Conservation (phyloP, 2,797 vertebrate species). For the Peromyscus melanophrys region DNA sequence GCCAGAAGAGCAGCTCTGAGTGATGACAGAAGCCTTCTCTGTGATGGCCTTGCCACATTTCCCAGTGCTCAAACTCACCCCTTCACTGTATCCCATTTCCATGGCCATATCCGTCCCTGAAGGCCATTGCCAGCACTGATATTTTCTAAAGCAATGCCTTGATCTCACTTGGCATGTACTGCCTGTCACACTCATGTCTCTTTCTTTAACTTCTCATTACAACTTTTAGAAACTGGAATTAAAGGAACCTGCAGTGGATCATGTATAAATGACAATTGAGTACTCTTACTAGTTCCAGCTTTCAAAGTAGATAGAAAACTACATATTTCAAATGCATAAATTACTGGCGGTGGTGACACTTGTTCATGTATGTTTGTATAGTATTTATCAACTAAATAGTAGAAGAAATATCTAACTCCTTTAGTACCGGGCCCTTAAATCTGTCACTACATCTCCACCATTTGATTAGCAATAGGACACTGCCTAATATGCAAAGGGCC, state of each 20-base stretch:
- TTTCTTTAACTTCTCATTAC: neutral
- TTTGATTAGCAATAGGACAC: slow-evolving; percentile 85
- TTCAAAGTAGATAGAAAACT: slow-evolving; percentile 61
- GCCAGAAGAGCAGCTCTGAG: neutral
- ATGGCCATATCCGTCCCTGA: neutral
- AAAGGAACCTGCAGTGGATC: slow-evolving; percentile 19
- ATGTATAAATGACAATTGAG: neutral
- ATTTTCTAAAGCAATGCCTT: slow-evolving; percentile 7
- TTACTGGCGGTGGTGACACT: slow-evolving; percentile 79
- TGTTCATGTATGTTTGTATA: slow-evolving; percentile 83
- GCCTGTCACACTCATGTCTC: neutral
- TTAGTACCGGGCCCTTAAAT: slow-evolving; percentile 80
- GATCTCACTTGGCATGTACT: slow-evolving; percentile 47
- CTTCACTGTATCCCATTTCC: neutral
- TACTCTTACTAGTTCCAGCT: neutral
- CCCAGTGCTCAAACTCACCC: neutral
- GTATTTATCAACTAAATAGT: slow-evolving; percentile 76
- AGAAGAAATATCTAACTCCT: slow-evolving; percentile 79
- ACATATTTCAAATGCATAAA: slow-evolving; percentile 81
- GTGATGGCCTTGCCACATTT: neutral
- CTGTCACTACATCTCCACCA: slow-evolving; percentile 82
- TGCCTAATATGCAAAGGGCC: slow-evolving; percentile 85
- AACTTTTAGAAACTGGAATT: neutral
- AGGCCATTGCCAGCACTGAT: neutral
- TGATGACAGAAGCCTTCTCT: neutral